Evolutionary conservation across 2,113 vertebrate species (phyloP).

Genomic region (Chrysochloris asiatica): DNA sequence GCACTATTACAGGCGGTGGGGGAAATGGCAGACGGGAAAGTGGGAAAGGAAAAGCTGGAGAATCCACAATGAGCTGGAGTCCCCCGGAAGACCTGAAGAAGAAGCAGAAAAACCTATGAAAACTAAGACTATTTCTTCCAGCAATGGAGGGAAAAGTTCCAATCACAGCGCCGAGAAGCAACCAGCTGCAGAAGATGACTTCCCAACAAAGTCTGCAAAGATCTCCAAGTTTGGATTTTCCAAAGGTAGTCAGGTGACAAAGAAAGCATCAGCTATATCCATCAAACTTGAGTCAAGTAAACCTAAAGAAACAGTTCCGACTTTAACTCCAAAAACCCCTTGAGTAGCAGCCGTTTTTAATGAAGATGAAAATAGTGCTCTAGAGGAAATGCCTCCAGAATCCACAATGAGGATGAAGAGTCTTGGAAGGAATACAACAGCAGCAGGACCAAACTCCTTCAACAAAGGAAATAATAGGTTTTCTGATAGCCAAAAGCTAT

Average conservation of each 20-base stretch:
- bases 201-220: conserved; percentile 88
- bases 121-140: conserved; percentile 99
- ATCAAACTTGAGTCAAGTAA: conserved; percentile 91
- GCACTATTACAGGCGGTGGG: no score
- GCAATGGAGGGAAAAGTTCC: conserved; percentile 92
- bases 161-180: conserved; percentile 89
- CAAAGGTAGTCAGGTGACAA: conserved; percentile 86
- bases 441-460: no score
- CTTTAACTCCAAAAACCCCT: conserved; percentile 88
- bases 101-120: conserved; percentile 93
- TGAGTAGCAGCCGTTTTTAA: conserved; percentile 91
- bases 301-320: conserved; percentile 90
- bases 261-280: conserved; percentile 91
- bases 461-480: no score
- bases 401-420: conserved; percentile 99
- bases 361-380: conserved; percentile 93
- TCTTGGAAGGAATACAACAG: conserved; percentile 92
- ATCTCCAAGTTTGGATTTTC: conserved; percentile 92
- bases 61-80: not conserved
- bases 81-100: conserved; percentile 92
- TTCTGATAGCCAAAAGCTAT: no score
- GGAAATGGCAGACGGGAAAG: not conserved
- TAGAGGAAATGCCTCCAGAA: conserved; percentile 97
- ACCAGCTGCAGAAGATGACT: conserved; percentile 86
- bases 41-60: not conserved